These are phyloP conservation scores for Acrobasis suavella DNA, from an alignment of 2,888 invertebrate species.

Conservation along the genomic window DNA sequence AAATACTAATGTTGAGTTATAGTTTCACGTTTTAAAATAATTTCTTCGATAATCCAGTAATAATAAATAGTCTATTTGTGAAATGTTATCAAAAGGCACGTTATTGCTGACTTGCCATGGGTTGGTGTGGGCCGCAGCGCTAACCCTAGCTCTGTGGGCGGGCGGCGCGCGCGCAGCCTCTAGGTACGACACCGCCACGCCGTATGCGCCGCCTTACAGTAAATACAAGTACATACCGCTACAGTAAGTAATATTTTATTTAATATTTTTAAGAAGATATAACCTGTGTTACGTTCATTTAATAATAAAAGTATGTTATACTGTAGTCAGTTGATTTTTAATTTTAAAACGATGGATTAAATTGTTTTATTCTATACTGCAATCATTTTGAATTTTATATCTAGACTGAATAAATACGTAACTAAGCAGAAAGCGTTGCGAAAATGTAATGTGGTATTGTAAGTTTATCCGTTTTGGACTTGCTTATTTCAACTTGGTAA, in stretches of 20 bases:
- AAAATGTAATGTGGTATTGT: too few relatives aligned
- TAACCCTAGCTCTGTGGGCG: conserved; percentile 63
- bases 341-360: too few relatives aligned
- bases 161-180: conserved; percentile 56
- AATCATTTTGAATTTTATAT: too few relatives aligned
- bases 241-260: conserved; percentile 54
- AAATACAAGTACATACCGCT: conserved; percentile 70
- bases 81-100: conserved; percentile 55
- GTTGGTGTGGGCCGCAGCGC: conserved; percentile 54
- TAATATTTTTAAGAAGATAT: neutral
- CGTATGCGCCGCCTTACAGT: conserved; percentile 59
- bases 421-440: too few relatives aligned
- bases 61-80: conserved; percentile 17
- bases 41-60: neutral
- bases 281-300: too few relatives aligned
- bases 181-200: conserved; percentile 71
- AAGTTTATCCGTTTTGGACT: too few relatives aligned
- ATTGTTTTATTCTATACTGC: too few relatives aligned
- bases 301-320: too few relatives aligned
- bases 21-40: neutral
- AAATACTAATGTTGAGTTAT: conserved; percentile 24
- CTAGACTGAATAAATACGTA: too few relatives aligned
- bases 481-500: too few relatives aligned
- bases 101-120: conserved; percentile 60
- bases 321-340: too few relatives aligned